Evolutionary conservation across 2,888 invertebrate genomes (phyloP).

Genomic region (Diarsia dahlii): DNA sequence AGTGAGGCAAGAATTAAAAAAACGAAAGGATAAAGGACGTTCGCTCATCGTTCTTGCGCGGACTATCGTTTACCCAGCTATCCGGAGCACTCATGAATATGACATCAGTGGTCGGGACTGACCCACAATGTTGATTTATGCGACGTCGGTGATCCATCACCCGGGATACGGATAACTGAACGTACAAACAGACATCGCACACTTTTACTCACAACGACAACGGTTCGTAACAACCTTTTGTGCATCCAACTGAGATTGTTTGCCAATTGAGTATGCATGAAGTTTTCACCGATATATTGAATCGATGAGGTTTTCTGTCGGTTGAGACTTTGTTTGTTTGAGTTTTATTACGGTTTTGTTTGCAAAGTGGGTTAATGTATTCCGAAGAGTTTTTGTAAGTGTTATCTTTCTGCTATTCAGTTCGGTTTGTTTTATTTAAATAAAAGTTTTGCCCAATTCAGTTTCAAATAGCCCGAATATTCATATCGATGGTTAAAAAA

Average conservation of each 20-base stretch:
- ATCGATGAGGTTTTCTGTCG: constrained; percentile 71
- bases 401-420: constrained; percentile 22
- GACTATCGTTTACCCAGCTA: constrained; percentile 75
- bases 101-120: constrained; percentile 83
- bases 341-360: constrained; percentile 60
- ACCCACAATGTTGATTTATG: constrained; percentile 85
- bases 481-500: constrained; percentile 1
- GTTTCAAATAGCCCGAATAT: constrained; percentile 6
- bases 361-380: constrained; percentile 63
- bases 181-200: constrained; percentile 70
- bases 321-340: constrained; percentile 67
- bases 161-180: constrained; percentile 69
- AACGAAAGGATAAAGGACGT: constrained; percentile 75
- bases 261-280: constrained; percentile 81
- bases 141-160: constrained; percentile 83
- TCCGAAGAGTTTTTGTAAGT: constrained; percentile 49
- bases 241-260: constrained; percentile 71
- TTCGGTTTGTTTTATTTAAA: constrained; percentile 14
- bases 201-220: constrained; percentile 72
- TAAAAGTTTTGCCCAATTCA: constrained; percentile 7
- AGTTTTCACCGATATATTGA: constrained; percentile 74
- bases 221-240: constrained; percentile 68
- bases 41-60: constrained; percentile 71
- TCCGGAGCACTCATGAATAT: constrained; percentile 85
- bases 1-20: constrained; percentile 77